A percentile compares a stretch with the other conserved stretches of the same genome.
phyloP scores from a whole-genome alignment of 1,140 invertebrate species.

The Zelostemma sp. region DNA sequence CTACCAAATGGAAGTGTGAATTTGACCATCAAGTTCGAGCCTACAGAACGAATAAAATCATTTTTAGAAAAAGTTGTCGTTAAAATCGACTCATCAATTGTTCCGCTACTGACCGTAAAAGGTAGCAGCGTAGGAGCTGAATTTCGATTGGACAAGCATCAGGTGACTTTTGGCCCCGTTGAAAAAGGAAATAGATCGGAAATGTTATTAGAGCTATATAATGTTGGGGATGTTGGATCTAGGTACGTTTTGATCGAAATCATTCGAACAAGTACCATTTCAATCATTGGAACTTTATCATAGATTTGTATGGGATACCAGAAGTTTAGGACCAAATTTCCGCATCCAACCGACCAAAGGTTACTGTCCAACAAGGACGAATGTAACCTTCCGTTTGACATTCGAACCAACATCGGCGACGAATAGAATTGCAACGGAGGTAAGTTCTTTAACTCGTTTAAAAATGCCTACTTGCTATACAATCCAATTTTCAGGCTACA shows the following conservation, averaged over 20 bases:
- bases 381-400: slow-evolving; percentile 55
- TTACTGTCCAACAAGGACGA: slow-evolving; percentile 58
- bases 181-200: slow-evolving; percentile 47
- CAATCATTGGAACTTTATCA: background rate
- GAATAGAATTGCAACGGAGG: slow-evolving; percentile 18
- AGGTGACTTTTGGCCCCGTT: slow-evolving; percentile 58
- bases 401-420: slow-evolving; percentile 51
- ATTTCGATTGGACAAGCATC: slow-evolving; percentile 54
- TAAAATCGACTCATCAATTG: slow-evolving; percentile 21
- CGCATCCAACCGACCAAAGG: slow-evolving; percentile 58
- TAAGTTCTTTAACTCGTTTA: slow-evolving; percentile 36
- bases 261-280: background rate
- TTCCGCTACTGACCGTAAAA: slow-evolving; percentile 56
- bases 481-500: slow-evolving; percentile 40
- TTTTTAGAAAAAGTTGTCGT: slow-evolving; percentile 53
- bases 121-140: slow-evolving; percentile 57
- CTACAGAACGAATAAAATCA: slow-evolving; percentile 41
- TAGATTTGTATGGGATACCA: slow-evolving; percentile 61
- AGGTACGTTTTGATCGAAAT: slow-evolving; percentile 46
- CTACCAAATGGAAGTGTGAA: slow-evolving; percentile 46
- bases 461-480: slow-evolving; percentile 2
- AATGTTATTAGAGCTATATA: slow-evolving; percentile 55
- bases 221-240: slow-evolving; percentile 64
- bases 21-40: slow-evolving; percentile 55
- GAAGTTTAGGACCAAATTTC: slow-evolving; percentile 48